A percentile compares a stretch with the other conserved stretches of the same genome.
Conservation (phyloP, 2,888 invertebrate genomes). For the Drosophila emarginata region DNA sequence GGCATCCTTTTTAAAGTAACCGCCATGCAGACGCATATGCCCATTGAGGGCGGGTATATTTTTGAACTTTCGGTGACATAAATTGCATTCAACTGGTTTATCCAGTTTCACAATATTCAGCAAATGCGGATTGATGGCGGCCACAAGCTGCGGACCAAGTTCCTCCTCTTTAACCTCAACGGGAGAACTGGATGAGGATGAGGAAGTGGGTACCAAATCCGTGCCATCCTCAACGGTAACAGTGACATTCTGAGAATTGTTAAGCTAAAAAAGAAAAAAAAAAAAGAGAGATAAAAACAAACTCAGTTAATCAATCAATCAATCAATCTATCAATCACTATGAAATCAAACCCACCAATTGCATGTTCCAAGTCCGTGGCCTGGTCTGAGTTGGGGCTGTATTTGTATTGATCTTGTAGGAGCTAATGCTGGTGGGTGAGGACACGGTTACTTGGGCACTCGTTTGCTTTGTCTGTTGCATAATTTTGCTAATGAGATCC, state of each 20-base stretch:
- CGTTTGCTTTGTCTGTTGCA: slow-evolving; percentile 89
- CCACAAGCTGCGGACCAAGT: slow-evolving; percentile 71
- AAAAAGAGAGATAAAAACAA: too few relatives aligned
- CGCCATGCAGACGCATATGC: slow-evolving; percentile 98
- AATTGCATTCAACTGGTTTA: slow-evolving; percentile 96
- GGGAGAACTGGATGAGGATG: slow-evolving; percentile 61
- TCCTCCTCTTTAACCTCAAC: slow-evolving; percentile 70
- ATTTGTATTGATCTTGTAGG: slow-evolving; percentile 79
- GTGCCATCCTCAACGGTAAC: slow-evolving; percentile 76
- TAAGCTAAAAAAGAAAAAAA: slow-evolving; percentile 51
- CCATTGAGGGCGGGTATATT: slow-evolving; percentile 99
- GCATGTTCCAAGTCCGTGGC: slow-evolving; percentile 85
- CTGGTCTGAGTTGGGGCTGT: slow-evolving; percentile 52
- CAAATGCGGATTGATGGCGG: slow-evolving; percentile 78
- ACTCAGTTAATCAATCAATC: too few relatives aligned
- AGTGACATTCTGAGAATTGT: slow-evolving; percentile 77
- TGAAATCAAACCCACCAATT: slow-evolving; percentile 80
- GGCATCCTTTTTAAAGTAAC: slow-evolving; percentile 97
- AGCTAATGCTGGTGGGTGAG: slow-evolving; percentile 80
- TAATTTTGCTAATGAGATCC: slow-evolving; percentile 89
- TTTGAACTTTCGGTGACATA: slow-evolving; percentile 97
- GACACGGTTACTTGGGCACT: slow-evolving; percentile 82
- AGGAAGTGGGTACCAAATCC: slow-evolving; percentile 56
- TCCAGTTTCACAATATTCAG: slow-evolving; percentile 84
- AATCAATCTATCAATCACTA: not conserved